Conservation (phyloP, 2,888 invertebrate species). For the Oxyteleia sp. region DNA sequence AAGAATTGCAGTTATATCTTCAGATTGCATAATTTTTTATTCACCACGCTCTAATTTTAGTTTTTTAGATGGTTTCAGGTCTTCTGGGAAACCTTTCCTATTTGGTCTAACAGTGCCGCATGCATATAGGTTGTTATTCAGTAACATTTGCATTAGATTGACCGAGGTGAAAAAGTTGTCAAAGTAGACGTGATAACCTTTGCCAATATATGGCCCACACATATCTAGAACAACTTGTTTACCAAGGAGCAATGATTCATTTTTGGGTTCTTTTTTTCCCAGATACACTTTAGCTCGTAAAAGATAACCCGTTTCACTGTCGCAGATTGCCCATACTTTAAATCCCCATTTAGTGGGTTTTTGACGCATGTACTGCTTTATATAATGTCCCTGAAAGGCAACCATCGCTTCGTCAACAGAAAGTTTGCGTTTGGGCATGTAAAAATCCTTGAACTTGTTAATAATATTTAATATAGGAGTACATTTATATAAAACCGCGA, state of each 20-base stretch:
- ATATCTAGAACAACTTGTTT: conserved; percentile 24
- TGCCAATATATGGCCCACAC: conserved; percentile 13
- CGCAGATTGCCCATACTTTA: conserved; percentile 18
- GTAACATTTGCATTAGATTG: conserved; percentile 6
- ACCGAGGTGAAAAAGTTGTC: conserved; percentile 34
- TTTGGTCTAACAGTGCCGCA: conserved; percentile 24
- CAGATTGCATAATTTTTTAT: conserved; percentile 19
- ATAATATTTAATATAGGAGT: conserved; percentile 10
- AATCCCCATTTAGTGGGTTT: conserved; percentile 31
- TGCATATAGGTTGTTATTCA: conserved; percentile 5
- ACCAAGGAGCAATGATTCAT: conserved; percentile 5
- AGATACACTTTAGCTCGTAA: conserved; percentile 21
- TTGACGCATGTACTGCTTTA: conserved; percentile 30
- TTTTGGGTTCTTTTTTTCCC: conserved; percentile 29
- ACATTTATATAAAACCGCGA: conserved; percentile 26
- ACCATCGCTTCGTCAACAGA: conserved; percentile 30
- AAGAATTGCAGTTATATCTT: neutral
- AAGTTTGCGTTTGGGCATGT: conserved; percentile 7
- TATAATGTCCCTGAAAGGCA: conserved; percentile 3
- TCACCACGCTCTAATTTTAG: conserved; percentile 21
- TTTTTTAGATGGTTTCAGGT: conserved; percentile 20
- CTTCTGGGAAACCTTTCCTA: conserved; percentile 1
- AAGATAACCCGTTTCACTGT: conserved; percentile 24
- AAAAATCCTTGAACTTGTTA: conserved; percentile 14
- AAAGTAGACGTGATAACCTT: conserved; percentile 18